Evolutionary conservation across 2,113 vertebrate species (phyloP).

Genomic region (Meleagris gallopavo): DNA sequence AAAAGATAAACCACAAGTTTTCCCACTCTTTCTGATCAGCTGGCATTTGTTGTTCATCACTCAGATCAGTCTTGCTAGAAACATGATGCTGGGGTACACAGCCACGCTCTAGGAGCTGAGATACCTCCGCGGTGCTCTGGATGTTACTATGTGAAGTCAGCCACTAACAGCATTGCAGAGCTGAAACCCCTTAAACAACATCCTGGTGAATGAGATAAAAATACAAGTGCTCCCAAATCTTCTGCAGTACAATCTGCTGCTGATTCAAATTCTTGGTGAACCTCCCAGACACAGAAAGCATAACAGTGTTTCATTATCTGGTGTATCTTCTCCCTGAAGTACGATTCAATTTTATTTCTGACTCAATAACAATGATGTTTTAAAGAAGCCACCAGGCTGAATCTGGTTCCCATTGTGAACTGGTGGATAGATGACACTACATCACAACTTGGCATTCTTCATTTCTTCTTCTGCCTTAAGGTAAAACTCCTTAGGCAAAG

Average conservation of each 20-base stretch:
- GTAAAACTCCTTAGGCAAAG: neutral
- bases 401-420: neutral
- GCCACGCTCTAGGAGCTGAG: neutral
- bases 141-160: neutral
- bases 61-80: neutral
- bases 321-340: neutral
- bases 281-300: neutral
- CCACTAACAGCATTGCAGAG: neutral
- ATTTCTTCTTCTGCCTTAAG: neutral
- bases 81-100: neutral
- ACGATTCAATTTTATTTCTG: neutral
- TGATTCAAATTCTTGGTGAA: neutral
- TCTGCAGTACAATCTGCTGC: neutral
- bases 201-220: neutral
- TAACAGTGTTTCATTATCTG: neutral
- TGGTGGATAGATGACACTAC: neutral
- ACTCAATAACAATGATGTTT: neutral
- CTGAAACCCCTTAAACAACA: neutral
- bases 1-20: neutral
- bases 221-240: neutral
- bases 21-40: neutral
- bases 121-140: neutral
- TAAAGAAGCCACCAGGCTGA: neutral
- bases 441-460: neutral
- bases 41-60: neutral